Base-by-base conservation (phyloP, 1,140 invertebrate species). In the Pseudachorutes palmiensis region DNA sequence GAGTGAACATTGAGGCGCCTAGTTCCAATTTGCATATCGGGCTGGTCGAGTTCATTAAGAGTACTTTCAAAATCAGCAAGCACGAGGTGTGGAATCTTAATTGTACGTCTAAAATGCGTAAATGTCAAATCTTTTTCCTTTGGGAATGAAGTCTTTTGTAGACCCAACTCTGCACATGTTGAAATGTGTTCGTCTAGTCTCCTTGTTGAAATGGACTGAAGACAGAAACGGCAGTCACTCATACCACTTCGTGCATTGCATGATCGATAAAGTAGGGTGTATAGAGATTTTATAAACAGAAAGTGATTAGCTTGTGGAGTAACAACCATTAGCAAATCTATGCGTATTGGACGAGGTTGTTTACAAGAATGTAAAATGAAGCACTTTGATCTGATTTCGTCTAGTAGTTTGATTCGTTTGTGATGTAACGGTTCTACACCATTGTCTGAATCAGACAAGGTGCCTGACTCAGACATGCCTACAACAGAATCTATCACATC, bases 41-140 rank as follows among this genome's bases (percentile, higher is more conserved):
- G 58, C 12, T 51, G 31, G 1, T 62, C 12, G 16, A 22, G 3
- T 33, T 65, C 22, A 45, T 58, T 28, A 22, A 33, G 19, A 16
- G 14, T 58, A 1, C 28, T 60, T 26, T 69, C 67, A 62, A 69
- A 65, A 30, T 69, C 67, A 9, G 64, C 62, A 33, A 59, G n/a
- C 9, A 69, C 59, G 0, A 64, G 32, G 45, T 66, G 51, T 0
- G 63, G 59, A 5, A 61, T 2, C 26, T 62, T 57, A 19, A 51
- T 41, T 29, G 66, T 67, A 1, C 60, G 12, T 1, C n/a, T 1
- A 26, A 14, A 67, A 1, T 67, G 24, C 0, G 26, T 22, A 22
- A 67, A 67, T 36, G 51, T 55, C 5, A 67, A 63, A 36, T 14
- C 9, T 30, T 55, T 36, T 28, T 67, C 1, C 16, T 55, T 62